Conservation (phyloP, 1,140 invertebrate species). For the Limonius californicus region DNA sequence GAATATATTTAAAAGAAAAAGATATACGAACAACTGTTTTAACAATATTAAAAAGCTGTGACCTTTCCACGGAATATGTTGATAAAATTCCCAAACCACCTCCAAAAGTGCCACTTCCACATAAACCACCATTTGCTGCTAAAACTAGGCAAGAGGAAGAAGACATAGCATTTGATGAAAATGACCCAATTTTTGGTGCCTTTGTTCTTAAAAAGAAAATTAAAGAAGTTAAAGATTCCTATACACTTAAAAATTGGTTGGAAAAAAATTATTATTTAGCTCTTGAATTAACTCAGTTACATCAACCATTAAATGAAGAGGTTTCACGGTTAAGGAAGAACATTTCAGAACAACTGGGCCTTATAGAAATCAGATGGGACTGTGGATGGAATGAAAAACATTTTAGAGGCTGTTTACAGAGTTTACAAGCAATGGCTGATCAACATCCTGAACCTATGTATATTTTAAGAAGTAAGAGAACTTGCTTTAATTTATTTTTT, state of each 20-base stretch:
- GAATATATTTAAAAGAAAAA: constrained; percentile 63
- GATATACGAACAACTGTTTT: constrained; percentile 72
- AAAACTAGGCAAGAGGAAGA: constrained; percentile 43
- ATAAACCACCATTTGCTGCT: not conserved
- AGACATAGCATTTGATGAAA: constrained; percentile 51
- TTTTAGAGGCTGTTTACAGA: constrained; percentile 77
- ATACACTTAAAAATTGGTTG: constrained; percentile 57
- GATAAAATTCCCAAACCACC: constrained; percentile 60
- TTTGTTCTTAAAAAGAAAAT: constrained; percentile 53
- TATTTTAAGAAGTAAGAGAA: constrained; percentile 55
- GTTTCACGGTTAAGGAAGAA: constrained; percentile 57
- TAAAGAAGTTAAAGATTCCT: constrained; percentile 50
- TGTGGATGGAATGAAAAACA: constrained; percentile 86
- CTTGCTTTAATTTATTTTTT: too few relatives aligned
- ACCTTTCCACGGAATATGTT: constrained; percentile 78
- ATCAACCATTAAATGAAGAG: constrained; percentile 62
- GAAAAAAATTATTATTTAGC: constrained; percentile 61
- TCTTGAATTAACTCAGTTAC: constrained; percentile 56
- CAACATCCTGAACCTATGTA: constrained; percentile 68
- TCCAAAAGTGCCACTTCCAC: not conserved
- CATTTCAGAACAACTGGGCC: constrained; percentile 53
- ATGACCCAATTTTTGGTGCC: constrained; percentile 53
- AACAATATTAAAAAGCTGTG: constrained; percentile 73
- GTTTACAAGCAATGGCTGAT: constrained; percentile 64
- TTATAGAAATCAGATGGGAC: constrained; percentile 67